These are phyloP conservation scores for Xenopus laevis DNA, from an alignment of 2,113 vertebrate species.

Conservation along the genomic window DNA sequence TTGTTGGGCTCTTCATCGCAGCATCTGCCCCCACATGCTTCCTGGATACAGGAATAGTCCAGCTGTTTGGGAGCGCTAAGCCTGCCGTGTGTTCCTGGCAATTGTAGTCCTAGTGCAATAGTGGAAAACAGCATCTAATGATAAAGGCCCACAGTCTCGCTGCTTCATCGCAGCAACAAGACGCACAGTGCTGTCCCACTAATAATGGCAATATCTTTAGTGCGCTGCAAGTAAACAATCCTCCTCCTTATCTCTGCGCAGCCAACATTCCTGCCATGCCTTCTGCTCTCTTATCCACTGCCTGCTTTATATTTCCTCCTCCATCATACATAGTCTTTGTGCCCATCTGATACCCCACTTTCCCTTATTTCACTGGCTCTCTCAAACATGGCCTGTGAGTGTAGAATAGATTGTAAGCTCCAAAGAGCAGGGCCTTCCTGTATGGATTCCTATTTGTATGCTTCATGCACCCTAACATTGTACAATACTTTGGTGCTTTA, in stretches of 20 bases:
- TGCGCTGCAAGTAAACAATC: background rate
- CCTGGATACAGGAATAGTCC: background rate
- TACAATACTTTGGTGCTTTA: too few species aligned
- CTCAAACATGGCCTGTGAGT: too few species aligned
- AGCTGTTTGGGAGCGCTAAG: background rate
- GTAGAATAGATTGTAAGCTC: too few species aligned
- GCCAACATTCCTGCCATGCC: background rate
- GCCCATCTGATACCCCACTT: too few species aligned
- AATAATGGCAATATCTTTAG: background rate
- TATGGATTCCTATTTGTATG: too few species aligned
- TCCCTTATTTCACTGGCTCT: too few species aligned
- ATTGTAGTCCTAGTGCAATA: background rate
- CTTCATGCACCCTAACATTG: too few species aligned
- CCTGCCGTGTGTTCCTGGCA: too few species aligned
- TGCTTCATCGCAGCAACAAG: background rate
- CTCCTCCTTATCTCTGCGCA: slow-evolving; percentile 2
- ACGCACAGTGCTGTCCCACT: background rate
- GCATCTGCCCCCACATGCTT: background rate
- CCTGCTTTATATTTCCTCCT: background rate
- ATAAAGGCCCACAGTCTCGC: background rate
- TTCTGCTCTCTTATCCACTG: background rate
- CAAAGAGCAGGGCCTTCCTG: too few species aligned
- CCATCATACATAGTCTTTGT: too few species aligned
- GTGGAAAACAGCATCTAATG: too few species aligned
- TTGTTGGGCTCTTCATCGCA: too few species aligned